These are phyloP conservation scores for Heliconius hermathena DNA, from an alignment of 1,140 invertebrate species.

Conservation along the genomic window DNA sequence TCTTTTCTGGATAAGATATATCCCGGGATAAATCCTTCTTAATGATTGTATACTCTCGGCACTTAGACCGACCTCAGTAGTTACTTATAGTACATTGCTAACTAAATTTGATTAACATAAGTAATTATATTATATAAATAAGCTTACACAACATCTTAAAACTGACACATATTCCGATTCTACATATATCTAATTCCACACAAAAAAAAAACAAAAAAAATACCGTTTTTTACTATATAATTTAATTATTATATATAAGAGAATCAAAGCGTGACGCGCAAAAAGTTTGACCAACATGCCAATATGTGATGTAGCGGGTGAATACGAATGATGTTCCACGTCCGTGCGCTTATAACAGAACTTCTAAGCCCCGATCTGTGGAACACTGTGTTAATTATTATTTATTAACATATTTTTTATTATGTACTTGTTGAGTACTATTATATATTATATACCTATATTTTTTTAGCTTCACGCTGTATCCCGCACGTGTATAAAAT, in stretches of 20 bases:
- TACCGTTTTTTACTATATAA: neutral
- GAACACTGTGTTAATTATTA: neutral
- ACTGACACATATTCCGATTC: neutral
- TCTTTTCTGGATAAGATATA: too few relatives aligned
- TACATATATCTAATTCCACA: too few relatives aligned
- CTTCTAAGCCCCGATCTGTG: neutral
- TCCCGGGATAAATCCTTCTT: too few relatives aligned
- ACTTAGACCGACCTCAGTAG: too few relatives aligned
- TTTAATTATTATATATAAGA: slow-evolving; percentile 17
- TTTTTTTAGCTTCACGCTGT: too few relatives aligned
- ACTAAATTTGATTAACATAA: too few relatives aligned
- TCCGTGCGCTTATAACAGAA: slow-evolving; percentile 48
- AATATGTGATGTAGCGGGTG: slow-evolving; percentile 43
- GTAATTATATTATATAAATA: neutral
- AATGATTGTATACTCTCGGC: too few relatives aligned
- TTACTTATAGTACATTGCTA: too few relatives aligned
- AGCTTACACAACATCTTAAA: neutral
- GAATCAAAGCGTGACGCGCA: slow-evolving; percentile 30
- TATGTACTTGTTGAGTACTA: too few relatives aligned
- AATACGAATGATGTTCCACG: slow-evolving; percentile 66
- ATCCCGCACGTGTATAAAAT: too few relatives aligned
- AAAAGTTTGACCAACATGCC: slow-evolving; percentile 34
- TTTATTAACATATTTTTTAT: neutral
- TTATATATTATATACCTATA: too few relatives aligned
- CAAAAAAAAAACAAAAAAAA: neutral